phyloP scores from a whole-genome alignment of 2,113 vertebrate genomes.

The Pomatorhinus ruficollis region DNA sequence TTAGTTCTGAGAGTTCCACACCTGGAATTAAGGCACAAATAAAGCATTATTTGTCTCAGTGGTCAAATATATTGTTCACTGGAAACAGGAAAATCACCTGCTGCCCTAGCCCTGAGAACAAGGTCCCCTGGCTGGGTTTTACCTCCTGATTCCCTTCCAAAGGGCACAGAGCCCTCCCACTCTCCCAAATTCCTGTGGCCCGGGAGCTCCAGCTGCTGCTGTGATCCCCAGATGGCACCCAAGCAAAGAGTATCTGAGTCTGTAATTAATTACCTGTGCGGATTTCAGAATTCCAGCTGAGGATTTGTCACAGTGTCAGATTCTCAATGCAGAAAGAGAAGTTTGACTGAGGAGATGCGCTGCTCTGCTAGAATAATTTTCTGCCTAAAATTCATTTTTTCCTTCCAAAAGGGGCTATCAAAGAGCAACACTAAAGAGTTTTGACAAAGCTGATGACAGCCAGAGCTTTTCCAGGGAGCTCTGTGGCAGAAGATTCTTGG shows the following conservation, averaged over 20 bases:
- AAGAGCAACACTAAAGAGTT: neutral
- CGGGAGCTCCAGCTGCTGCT: neutral
- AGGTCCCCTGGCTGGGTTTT: neutral
- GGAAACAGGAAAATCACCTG: neutral
- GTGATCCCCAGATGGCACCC: neutral
- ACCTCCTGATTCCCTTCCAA: neutral
- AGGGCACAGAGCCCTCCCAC: neutral
- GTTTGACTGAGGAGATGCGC: neutral
- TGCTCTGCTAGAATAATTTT: neutral
- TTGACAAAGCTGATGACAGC: neutral
- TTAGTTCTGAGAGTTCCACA: neutral
- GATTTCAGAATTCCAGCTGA: neutral
- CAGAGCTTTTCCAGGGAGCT: neutral
- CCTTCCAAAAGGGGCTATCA: neutral
- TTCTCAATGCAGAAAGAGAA: neutral
- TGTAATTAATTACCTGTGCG: neutral
- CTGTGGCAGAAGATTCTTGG: neutral
- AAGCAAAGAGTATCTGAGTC: accelerated
- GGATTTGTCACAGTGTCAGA: neutral
- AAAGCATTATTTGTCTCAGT: neutral
- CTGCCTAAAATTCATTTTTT: neutral
- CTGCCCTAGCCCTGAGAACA: neutral
- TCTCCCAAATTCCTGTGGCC: accelerated
- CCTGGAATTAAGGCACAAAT: neutral
- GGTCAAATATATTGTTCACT: neutral